Evolutionary conservation across 2,888 invertebrate species (phyloP), one percentile per base, ranked within the genome.

Genomic region (Thalpophila matura): DNA sequence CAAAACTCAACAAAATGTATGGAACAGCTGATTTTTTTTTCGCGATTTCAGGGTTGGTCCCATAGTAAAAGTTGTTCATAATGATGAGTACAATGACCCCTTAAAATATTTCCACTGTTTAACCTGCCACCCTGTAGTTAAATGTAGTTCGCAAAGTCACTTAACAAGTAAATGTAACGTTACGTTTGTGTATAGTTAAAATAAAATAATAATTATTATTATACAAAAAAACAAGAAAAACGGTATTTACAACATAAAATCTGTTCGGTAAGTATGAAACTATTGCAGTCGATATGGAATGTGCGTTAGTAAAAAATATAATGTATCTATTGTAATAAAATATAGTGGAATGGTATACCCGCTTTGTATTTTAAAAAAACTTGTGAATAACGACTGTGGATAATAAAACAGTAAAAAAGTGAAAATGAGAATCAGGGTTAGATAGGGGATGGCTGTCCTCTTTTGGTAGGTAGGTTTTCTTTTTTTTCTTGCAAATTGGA

Each of bases 281-380:
- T 94, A 94, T 94, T 94, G 93, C 93, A 91, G 86, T 81, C 81
- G 56, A 80, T 79, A 84, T 87, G 93, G 93, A 93, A 93, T 93
- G 93, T 92, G 86, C 79, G 66, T 78, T 81, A 64, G 47, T 74
- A 63, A 60, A 82, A 77, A n/a, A n/a, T n/a, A 73, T 69, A 83
- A 80, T 60, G 59, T 59, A 61, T 72, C 74, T 85, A 83, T 83
- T 85, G 83, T 49, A 78, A 80, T 75, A 78, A n/a, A 53, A 76
- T 71, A 77, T 73, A 82, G 75, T 89, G 91, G 91, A 91, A 92
- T 91, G 91, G 69, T 76, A 77, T 81, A 91, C 87, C 88, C 86
- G 88, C 79, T 79, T 82, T 65, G 45, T 53, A 68, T 51, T 60
- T 49, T 63, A 54, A 37, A 45, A 45, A 67, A 61, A 33, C 10